A percentile compares a stretch with the other conserved stretches of the same genome.
These are phyloP conservation scores for Antheraea assamensis DNA, from an alignment of 2,888 invertebrate species.

Conservation along the genomic window DNA sequence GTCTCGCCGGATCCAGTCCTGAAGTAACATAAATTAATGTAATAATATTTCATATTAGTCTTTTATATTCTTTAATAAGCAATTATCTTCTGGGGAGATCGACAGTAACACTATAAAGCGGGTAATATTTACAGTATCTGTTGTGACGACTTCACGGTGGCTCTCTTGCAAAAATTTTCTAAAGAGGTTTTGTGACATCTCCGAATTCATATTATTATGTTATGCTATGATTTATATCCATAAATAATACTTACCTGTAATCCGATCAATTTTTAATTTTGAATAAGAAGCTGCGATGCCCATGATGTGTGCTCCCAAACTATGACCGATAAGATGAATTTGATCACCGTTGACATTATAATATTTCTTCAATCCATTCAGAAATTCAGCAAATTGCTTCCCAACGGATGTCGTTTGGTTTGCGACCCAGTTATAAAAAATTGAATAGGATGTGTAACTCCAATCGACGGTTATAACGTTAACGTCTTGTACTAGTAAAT, in stretches of 20 bases:
- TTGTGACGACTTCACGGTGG: too few relatives aligned
- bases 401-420: slow-evolving; percentile 50
- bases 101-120: too few relatives aligned
- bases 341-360: slow-evolving; percentile 47
- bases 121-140: too few relatives aligned
- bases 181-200: neutral
- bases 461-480: slow-evolving; percentile 72
- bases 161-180: too few relatives aligned
- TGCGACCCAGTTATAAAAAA: slow-evolving; percentile 55
- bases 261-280: slow-evolving; percentile 40
- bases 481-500: slow-evolving; percentile 56
- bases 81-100: too few relatives aligned
- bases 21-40: slow-evolving; percentile 13
- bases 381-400: slow-evolving; percentile 42
- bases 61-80: too few relatives aligned
- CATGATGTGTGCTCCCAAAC: slow-evolving; percentile 64
- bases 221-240: too few relatives aligned
- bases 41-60: neutral
- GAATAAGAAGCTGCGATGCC: slow-evolving; percentile 51
- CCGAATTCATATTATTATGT: too few relatives aligned
- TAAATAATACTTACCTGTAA: slow-evolving; percentile 61
- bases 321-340: slow-evolving; percentile 60
- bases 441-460: slow-evolving; percentile 49
- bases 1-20: slow-evolving; percentile 88
- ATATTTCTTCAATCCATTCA: slow-evolving; percentile 38